Percentiles rank a stretch among this genome's conserved stretches.
Conservation (phyloP, 2,888 invertebrate species). For the Peribatodes rhomboidaria region DNA sequence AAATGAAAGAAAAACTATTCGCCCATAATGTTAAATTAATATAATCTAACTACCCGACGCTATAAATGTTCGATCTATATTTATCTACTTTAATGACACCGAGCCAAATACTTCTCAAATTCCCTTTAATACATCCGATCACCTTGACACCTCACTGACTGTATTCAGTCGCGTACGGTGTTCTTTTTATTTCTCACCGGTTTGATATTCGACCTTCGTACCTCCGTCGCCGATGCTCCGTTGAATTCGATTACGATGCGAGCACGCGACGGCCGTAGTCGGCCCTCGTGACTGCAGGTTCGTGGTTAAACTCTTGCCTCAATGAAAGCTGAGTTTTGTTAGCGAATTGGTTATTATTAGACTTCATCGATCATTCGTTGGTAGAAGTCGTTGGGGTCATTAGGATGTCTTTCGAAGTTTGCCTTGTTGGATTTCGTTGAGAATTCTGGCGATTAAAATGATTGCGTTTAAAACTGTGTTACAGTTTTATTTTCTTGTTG, state of each 20-base stretch:
- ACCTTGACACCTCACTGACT: neutral
- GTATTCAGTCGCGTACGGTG: conserved; percentile 5
- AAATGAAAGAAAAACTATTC: no score
- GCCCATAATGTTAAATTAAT: no score
- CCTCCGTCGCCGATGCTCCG: conserved; percentile 4
- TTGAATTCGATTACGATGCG: conserved; percentile 17
- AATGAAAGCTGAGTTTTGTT: neutral
- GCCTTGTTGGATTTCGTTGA: no score
- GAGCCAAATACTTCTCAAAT: neutral
- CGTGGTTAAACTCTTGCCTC: neutral
- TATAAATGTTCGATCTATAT: conserved; percentile 1
- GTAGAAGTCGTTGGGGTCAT: no score
- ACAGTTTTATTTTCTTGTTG: no score
- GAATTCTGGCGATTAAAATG: no score
- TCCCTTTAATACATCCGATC: neutral
- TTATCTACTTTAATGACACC: neutral
- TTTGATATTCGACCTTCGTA: conserved; percentile 19
- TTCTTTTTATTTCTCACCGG: neutral
- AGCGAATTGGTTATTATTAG: neutral
- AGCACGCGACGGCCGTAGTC: conserved; percentile 16
- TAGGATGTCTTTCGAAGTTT: no score
- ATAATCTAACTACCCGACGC: neutral
- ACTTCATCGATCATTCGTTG: neutral
- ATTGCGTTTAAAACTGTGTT: no score
- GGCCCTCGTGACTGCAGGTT: neutral